These are phyloP conservation scores for Ceryle rudis DNA, from an alignment of 2,797 vertebrate species.

Conservation along the genomic window DNA sequence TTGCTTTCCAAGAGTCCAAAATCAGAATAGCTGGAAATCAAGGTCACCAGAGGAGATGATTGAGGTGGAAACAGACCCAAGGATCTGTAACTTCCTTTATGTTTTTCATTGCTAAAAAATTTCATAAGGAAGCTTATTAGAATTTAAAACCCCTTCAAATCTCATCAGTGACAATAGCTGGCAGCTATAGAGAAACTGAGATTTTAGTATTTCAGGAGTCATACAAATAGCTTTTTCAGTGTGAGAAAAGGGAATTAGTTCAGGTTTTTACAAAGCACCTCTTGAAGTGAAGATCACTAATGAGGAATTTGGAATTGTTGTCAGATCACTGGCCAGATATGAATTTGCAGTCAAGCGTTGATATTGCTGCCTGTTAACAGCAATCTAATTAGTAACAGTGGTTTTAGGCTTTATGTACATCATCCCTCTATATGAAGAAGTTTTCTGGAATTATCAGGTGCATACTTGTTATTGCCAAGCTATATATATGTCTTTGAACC, in stretches of 20 bases:
- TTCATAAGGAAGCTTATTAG: neutral
- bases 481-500: neutral
- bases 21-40: neutral
- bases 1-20: neutral
- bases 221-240: neutral
- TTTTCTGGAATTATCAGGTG: neutral
- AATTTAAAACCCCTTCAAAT: neutral
- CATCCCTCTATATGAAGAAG: neutral
- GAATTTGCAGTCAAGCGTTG: neutral
- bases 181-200: neutral
- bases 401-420: neutral
- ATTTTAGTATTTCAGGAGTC: neutral
- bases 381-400: neutral
- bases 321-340: neutral
- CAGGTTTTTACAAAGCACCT: neutral
- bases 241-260: neutral
- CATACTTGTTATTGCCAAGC: neutral
- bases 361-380: conserved; percentile 16
- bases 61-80: neutral
- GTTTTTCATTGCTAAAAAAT: neutral
- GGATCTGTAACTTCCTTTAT: neutral
- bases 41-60: neutral
- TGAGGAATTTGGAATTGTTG: conserved; percentile 38
- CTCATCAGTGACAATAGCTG: conserved; percentile 1
- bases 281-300: conserved; percentile 38